A percentile compares a stretch with the other conserved stretches of the same genome.
Evolutionary conservation across 2,113 vertebrate genomes (phyloP).

Genomic region (Upupa epops): DNA sequence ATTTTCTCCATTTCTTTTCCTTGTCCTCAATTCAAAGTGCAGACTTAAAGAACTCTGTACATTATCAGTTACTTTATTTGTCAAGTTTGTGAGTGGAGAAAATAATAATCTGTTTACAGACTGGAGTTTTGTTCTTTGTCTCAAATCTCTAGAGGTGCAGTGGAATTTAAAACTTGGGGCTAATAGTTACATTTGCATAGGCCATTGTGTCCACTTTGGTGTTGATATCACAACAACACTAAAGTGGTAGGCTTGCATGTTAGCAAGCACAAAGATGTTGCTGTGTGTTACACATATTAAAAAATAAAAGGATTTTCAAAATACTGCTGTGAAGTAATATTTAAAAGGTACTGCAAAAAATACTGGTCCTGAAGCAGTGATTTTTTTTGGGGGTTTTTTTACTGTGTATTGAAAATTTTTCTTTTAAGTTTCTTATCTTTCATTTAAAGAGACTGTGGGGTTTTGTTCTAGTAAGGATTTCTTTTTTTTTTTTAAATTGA

Average conservation of each 20-base stretch:
- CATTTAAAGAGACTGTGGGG: neutral
- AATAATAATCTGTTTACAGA: neutral
- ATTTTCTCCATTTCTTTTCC: neutral
- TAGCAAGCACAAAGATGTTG: neutral
- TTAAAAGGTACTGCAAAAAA: neutral
- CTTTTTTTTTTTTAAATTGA: neutral
- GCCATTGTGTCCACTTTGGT: neutral
- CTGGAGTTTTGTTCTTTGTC: accelerated
- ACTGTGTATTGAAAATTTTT: neutral
- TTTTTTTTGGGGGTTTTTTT: too few relatives aligned
- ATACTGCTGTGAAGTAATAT: neutral
- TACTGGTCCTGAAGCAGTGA: neutral
- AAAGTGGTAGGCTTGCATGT: neutral
- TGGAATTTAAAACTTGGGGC: neutral
- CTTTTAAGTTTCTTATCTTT: neutral
- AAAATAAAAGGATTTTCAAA: neutral
- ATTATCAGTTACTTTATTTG: neutral
- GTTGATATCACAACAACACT: neutral
- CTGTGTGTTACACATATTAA: neutral
- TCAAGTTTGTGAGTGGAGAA: neutral
- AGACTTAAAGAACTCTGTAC: neutral
- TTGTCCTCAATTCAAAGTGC: neutral
- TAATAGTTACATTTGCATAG: neutral
- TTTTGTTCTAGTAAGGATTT: neutral
- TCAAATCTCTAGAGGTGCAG: neutral